Evolutionary conservation across 2,888 invertebrate species (phyloP), one percentile per base, ranked within the genome.

Genomic region (Lymantria monacha): DNA sequence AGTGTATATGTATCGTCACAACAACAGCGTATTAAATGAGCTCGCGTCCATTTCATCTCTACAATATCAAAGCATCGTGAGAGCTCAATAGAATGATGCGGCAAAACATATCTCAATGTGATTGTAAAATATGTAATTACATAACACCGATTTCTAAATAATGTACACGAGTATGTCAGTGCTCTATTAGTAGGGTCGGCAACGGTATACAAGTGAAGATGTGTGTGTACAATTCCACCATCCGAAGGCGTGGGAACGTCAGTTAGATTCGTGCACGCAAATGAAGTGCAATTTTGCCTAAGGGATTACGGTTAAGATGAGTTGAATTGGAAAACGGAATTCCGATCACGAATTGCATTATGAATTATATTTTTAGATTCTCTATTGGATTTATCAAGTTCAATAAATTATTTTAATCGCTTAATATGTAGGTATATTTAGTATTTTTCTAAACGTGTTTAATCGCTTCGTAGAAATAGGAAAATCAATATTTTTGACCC

Each of bases 221-320:
- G 66, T 57, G 68, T 68, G 68, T 54, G 62, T 33, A 33, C 66
- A 63, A 66, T 65, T 58, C 66, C 72, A 57, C 61, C 59, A 70
- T 71, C 55, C 62, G 64, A 76, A 79, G 80, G 82, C 85, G 84
- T 85, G 85, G 83, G 85, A 86, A 85, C 76, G 64, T 72, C 65
- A 67, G 63, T 64, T 68, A 63, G 62, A 68, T 69, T 77, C 72
- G 69, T 33, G 76, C 79, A 83, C 76, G 82, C 81, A 85, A 85
- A 87, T 86, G 82, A 85, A 86, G 84, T 79, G 83, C 83, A 85
- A 85, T 86, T 84, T 85, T 74, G 74, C 77, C 72, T 56, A 71
- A 74, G 74, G 72, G 74, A 79, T 81, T 82, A 78, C 66, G 77
- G 78, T 66, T 70, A 67, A 76, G 81, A 63, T 66, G 62, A 59